phyloP scores from a whole-genome alignment of 2,888 invertebrate genomes.

The Oscheius onirici region DNA sequence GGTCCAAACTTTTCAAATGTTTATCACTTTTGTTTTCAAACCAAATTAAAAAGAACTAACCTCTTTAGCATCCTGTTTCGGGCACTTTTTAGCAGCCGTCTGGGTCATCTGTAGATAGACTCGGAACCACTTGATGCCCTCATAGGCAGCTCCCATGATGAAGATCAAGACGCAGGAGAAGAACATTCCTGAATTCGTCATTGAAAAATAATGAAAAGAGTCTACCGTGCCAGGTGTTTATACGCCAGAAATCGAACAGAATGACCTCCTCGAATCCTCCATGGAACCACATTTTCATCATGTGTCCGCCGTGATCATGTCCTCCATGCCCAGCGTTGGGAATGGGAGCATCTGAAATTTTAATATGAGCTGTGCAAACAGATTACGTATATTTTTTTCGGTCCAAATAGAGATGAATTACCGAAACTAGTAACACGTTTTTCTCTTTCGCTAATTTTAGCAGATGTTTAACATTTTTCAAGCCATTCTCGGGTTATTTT shows the following conservation, averaged over 20 bases:
- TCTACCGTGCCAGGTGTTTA: slow-evolving; percentile 45
- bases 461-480: no score
- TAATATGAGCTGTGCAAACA: not conserved
- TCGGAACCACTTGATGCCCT: slow-evolving; percentile 87
- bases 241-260: slow-evolving; percentile 68
- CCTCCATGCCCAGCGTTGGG: slow-evolving; percentile 2
- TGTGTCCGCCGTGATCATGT: slow-evolving; percentile 39
- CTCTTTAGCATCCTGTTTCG: slow-evolving; percentile 12
- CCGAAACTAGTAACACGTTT: no score
- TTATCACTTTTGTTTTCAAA: not conserved
- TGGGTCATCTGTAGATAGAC: slow-evolving; percentile 59
- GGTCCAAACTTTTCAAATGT: not conserved
- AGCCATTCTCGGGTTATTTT: no score
- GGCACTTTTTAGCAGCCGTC: not conserved
- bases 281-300: slow-evolving; percentile 71
- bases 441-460: no score
- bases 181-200: slow-evolving; percentile 79
- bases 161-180: slow-evolving; percentile 91
- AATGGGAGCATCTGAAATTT: not conserved
- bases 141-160: slow-evolving; percentile 89
- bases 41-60: not conserved
- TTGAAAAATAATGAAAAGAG: not conserved
- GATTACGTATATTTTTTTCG: no score
- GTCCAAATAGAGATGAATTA: no score
- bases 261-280: slow-evolving; percentile 68